Conservation (phyloP, 2,113 vertebrate genomes). For the Bucco capensis region DNA sequence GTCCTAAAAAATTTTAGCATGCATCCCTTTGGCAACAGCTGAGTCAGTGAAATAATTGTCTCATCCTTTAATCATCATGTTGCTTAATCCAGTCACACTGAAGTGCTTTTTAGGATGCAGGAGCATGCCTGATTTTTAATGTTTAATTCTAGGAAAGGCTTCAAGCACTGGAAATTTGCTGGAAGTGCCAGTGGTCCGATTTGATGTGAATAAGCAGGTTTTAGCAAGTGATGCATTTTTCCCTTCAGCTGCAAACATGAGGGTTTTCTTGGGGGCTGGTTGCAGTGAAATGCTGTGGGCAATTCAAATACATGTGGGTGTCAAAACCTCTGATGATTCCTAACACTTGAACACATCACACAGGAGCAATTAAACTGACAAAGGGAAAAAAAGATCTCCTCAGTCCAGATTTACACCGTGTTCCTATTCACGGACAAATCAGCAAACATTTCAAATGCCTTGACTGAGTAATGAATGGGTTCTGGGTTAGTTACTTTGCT, state of each 20-base stretch:
- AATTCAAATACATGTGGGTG: constrained; percentile 35
- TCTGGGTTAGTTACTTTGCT: constrained; percentile 72
- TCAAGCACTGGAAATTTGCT: neutral
- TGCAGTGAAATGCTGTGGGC: constrained; percentile 7
- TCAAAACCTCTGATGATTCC: constrained; percentile 45
- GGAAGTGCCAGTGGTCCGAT: neutral
- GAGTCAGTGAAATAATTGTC: neutral
- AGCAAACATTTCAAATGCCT: constrained; percentile 73
- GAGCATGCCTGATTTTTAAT: neutral
- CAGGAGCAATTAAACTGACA: constrained; percentile 63
- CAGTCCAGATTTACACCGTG: constrained; percentile 63
- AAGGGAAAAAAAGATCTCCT: constrained; percentile 26
- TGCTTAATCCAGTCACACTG: neutral
- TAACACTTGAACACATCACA: constrained; percentile 37
- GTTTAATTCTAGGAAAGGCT: neutral
- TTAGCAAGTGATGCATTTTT: constrained; percentile 12
- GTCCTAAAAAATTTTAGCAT: neutral
- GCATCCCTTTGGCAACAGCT: neutral
- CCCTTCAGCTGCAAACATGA: constrained; percentile 30
- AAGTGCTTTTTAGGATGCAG: neutral
- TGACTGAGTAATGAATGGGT: constrained; percentile 75
- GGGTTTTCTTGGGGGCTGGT: neutral
- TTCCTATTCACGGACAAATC: constrained; percentile 70
- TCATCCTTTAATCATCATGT: neutral
- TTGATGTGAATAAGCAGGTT: constrained; percentile 47